Evolutionary conservation across 2,888 invertebrate genomes (phyloP), one percentile per base, ranked within the genome.

Genomic region (Drosophila kanekoi): DNA sequence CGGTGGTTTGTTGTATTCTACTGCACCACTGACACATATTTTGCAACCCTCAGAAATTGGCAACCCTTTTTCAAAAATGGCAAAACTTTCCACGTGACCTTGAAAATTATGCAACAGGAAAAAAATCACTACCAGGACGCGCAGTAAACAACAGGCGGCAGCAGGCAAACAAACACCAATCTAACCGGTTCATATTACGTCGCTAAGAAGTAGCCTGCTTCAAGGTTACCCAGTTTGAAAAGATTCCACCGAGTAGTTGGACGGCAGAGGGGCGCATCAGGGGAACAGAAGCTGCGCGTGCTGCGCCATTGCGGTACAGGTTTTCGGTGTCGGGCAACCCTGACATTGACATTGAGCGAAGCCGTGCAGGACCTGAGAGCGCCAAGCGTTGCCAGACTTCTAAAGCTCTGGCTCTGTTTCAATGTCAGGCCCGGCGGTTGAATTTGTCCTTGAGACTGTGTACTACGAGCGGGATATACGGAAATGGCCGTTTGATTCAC

Each of bases 181-280:
- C 61, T 32, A 82, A 85, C 81, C 86, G 81, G 81, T 82, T 85
- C 53, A 32, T 80, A 80, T 80, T 80, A 66, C 81, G 81, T 70
- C 54, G 65, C 56, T 45, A 20, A 59, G 11, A 45, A 32, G 11
- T 43, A 32, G 35, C 33, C 1, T 40, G 20, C 10, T 48, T 74
- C 77, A 77, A 77, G 77, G 77, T 74, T 77, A 77, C 74, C 77
- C 77, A 77, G 58, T 77, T 66, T 40, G 59, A 38, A 56, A 23
- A 49, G 70, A 67, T 56, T 58, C 69, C 49, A 48, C 4, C 20
- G 57, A 59, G 44, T 59, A 49, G 16, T 20, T 37, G 58, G 38
- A 0, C 2, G 8, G 33, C 32, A 33, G 48, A 23, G 11, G 41
- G 14, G 54, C 9, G 45, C 14, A n/a, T 16, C 16, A 59, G 33